phyloP scores from a whole-genome alignment of 2,797 vertebrate species.

The Heteromormyrus szaboi region DNA sequence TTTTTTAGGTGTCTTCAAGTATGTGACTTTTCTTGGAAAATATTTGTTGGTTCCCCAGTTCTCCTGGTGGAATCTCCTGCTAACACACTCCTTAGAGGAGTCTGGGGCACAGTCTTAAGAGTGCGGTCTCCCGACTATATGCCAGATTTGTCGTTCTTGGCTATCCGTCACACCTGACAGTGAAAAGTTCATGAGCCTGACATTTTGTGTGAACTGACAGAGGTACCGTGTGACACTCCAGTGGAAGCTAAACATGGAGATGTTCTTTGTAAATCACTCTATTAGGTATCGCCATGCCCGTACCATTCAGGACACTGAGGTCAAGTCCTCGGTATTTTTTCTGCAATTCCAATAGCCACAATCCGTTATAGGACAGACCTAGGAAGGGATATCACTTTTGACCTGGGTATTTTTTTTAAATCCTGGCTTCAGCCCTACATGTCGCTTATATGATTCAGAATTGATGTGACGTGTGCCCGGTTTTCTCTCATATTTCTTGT shows the following conservation, averaged over 20 bases:
- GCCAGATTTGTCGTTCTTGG: not conserved
- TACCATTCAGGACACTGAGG: not conserved
- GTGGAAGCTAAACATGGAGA: not conserved
- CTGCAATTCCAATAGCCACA: not conserved
- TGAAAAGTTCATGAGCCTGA: not conserved
- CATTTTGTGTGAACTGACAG: not conserved
- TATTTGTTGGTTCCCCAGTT: not conserved
- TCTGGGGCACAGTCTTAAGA: not conserved
- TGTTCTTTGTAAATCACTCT: not conserved
- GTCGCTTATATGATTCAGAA: not conserved
- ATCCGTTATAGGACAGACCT: not conserved
- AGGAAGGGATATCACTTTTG: not conserved
- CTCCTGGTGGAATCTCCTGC: not conserved
- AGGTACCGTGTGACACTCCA: not conserved
- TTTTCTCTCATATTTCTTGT: not conserved
- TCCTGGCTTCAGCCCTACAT: not conserved
- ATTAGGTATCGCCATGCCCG: not conserved
- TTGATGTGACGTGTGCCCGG: not conserved
- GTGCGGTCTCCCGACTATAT: not conserved
- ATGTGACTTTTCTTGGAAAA: constrained; percentile 8
- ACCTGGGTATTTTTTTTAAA: not conserved
- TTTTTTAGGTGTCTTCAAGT: not conserved
- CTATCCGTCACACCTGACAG: not conserved
- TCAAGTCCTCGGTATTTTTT: not conserved
- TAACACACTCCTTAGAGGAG: not conserved